A percentile compares a stretch with the other conserved stretches of the same genome.
phyloP scores from a whole-genome alignment of 2,797 vertebrate genomes.

The Cetoscarus ocellatus region DNA sequence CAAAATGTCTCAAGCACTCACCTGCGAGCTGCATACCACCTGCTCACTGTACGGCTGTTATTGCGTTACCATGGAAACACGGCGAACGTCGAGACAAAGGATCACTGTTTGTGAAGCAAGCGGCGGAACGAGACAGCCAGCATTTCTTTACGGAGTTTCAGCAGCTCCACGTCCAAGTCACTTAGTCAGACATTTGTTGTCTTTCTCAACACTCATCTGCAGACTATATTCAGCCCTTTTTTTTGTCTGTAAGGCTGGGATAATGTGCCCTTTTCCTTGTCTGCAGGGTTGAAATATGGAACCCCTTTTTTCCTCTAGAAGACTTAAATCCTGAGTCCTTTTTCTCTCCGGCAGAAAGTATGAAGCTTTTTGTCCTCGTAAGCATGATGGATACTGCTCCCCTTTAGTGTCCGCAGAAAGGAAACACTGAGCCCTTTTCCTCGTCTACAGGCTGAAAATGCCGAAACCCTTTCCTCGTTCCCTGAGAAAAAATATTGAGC shows the following conservation, averaged over 20 bases:
- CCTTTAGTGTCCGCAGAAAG: not conserved
- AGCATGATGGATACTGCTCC: not conserved
- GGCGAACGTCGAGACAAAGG: conserved; percentile 38
- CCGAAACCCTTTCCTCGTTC: no score
- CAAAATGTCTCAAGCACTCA: not conserved
- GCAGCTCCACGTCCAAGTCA: conserved; percentile 23
- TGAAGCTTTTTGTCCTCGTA: not conserved
- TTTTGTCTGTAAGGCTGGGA: not conserved
- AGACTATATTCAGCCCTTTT: not conserved
- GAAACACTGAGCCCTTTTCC: not conserved
- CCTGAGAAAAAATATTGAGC: no score
- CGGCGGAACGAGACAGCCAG: conserved; percentile 33
- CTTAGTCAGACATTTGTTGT: conserved; percentile 17
- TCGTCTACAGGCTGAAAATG: not conserved
- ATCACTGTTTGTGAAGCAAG: conserved; percentile 50
- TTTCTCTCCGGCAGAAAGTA: not conserved
- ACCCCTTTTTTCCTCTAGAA: not conserved
- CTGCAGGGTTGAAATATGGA: not conserved
- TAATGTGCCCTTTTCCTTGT: not conserved
- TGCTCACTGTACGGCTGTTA: conserved; percentile 6
- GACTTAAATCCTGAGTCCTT: no score
- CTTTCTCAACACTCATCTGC: conserved; percentile 8
- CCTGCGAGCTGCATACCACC: not conserved
- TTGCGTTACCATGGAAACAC: conserved; percentile 50
- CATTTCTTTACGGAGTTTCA: conserved; percentile 48